A percentile compares a stretch with the other conserved stretches of the same genome.
Conservation (phyloP, 2,113 vertebrate genomes). For the Spheniscus mendiculus region DNA sequence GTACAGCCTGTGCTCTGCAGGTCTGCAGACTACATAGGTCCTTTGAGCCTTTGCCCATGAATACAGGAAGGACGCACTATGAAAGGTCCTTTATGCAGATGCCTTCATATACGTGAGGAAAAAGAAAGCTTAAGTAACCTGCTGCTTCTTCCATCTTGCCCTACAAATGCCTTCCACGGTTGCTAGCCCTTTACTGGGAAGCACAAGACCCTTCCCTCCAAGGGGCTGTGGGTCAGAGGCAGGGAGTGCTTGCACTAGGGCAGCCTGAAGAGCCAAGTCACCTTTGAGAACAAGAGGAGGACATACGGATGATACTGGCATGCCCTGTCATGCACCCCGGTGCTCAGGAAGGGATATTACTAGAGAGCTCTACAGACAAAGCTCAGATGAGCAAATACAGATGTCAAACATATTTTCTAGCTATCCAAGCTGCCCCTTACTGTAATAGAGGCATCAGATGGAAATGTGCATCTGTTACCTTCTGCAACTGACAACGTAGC, state of each 20-base stretch:
- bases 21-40: background rate
- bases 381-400: background rate
- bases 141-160: background rate
- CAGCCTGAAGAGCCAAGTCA: background rate
- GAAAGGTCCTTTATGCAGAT: background rate
- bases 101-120: background rate
- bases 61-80: background rate
- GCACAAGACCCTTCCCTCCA: background rate
- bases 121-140: background rate
- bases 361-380: background rate
- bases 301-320: background rate
- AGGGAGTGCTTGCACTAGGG: background rate
- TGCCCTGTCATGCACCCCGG: too few species aligned
- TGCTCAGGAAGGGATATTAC: background rate
- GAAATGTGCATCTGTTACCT: background rate
- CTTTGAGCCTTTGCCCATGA: background rate
- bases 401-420: background rate
- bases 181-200: background rate
- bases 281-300: background rate
- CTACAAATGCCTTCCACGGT: background rate
- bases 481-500: background rate
- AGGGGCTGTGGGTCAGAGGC: accelerated
- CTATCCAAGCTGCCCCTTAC: background rate
- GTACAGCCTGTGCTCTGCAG: background rate
- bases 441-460: background rate